Base-by-base conservation (phyloP, 2,113 vertebrate species). In the Gobiocypris rarus region DNA sequence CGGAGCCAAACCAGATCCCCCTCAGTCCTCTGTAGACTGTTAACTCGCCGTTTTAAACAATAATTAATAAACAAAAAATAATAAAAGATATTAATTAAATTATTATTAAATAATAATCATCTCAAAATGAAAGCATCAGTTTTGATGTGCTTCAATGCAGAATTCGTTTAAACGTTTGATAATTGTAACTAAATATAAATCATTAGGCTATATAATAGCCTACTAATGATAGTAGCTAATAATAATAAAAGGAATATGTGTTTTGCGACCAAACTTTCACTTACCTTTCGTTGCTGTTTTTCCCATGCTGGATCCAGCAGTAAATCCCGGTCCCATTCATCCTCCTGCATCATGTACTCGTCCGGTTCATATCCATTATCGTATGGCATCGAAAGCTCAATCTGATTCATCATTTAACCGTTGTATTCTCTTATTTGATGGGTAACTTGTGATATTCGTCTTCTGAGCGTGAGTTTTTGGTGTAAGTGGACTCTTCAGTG, bases 221-320 rank as follows among this genome's bases (percentile, higher is more conserved):
- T 34, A 19, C 9, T 38, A 22, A 67, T 67, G 38, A 65, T 8
- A 50, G 1, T 31, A 31, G 13, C 17, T 19, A 54, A 54, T 19
- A 54, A 5, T 38, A 38, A 38, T 38, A 38, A 38, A 38, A 38
- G 17, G 2, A 54, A 22, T 17, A 34, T 31, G 81, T 54, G 52
- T 54, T 54, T 54, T 54, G 52, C 90, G 67, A 81, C 73, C 84
- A 80, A 78, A 81, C 56, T 83, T 3, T 26, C 24, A 88, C 90
- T 83, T 86, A 95, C 95, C 91, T 95, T 95, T 80, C 95, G 92
- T 88, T 95, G 95, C 87, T 95, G 95, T 83, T 95, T 95, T 59
- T 95, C 95, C 95, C 95, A 95, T 59, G 95, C 95, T 0, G 95
- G 95, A 89, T 95, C 95, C 87, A 95, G 90, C 28, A 95, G 86